Conservation (phyloP, 2,113 vertebrate genomes). For the Blennius ocellaris region DNA sequence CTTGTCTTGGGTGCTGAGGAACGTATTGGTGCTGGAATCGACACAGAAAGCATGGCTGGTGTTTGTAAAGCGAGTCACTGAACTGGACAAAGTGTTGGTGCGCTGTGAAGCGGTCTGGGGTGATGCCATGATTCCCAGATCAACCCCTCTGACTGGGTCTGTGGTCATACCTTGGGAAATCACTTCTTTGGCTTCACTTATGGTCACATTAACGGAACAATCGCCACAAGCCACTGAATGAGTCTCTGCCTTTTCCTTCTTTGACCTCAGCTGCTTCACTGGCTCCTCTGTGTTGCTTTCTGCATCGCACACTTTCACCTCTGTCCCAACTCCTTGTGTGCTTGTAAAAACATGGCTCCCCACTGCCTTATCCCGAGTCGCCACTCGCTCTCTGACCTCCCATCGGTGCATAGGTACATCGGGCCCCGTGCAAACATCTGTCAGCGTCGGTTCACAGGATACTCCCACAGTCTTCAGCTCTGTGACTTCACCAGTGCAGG, state of each 20-base stretch:
- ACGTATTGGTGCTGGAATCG: constrained; percentile 87
- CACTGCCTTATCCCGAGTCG: constrained; percentile 78
- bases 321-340: constrained; percentile 81
- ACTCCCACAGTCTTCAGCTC: constrained; percentile 78
- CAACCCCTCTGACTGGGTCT: constrained; percentile 76
- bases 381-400: constrained; percentile 86
- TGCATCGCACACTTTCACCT: constrained; percentile 75
- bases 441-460: constrained; percentile 77
- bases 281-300: constrained; percentile 85
- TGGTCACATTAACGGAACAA: constrained; percentile 80
- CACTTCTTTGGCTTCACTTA: constrained; percentile 74
- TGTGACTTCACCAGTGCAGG: constrained; percentile 80
- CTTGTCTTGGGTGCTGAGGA: constrained; percentile 84
- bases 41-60: constrained; percentile 74
- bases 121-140: constrained; percentile 84
- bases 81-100: constrained; percentile 84
- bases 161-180: constrained; percentile 83
- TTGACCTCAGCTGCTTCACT: neutral
- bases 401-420: constrained; percentile 87
- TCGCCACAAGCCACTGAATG: constrained; percentile 88
- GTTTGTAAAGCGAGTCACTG: constrained; percentile 85
- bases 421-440: constrained; percentile 77
- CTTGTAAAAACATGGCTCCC: constrained; percentile 73
- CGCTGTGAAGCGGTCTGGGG: constrained; percentile 83
- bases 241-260: constrained; percentile 46